Conservation (phyloP, 2,888 invertebrate genomes). For the Teleiodes luculella region DNA sequence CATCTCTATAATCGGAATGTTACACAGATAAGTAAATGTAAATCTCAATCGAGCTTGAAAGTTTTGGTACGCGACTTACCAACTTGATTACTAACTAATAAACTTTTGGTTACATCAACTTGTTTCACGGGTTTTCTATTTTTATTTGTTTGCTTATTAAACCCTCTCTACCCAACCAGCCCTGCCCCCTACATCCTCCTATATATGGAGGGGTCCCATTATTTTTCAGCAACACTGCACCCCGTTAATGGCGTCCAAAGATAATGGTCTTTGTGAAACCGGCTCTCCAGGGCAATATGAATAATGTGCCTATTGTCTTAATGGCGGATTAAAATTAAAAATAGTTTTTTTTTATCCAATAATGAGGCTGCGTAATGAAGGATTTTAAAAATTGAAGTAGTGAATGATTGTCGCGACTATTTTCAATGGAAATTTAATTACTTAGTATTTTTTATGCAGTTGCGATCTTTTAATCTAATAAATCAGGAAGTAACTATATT, state of each 20-base stretch:
- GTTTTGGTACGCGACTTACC: too few relatives aligned
- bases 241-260: constrained; percentile 63
- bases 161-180: constrained; percentile 35
- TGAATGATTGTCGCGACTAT: not conserved
- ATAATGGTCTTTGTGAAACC: constrained; percentile 57
- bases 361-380: constrained; percentile 6
- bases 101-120: too few relatives aligned
- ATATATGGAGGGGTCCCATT: constrained; percentile 53
- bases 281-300: constrained; percentile 61
- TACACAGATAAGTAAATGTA: too few relatives aligned
- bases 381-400: not conserved
- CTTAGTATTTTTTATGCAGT: not conserved
- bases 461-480: too few relatives aligned
- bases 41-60: too few relatives aligned
- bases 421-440: not conserved
- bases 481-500: too few relatives aligned
- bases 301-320: constrained; percentile 45
- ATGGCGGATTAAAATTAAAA: constrained; percentile 16
- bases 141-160: not conserved
- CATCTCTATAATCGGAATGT: too few relatives aligned
- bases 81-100: too few relatives aligned
- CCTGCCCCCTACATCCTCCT: constrained; percentile 41
- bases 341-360: constrained; percentile 8
- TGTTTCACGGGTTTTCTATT: too few relatives aligned
- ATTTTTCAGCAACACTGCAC: constrained; percentile 70